These are phyloP conservation scores for Nothobranchius furzeri DNA, from an alignment of 2,113 vertebrate genomes.

Conservation along the genomic window DNA sequence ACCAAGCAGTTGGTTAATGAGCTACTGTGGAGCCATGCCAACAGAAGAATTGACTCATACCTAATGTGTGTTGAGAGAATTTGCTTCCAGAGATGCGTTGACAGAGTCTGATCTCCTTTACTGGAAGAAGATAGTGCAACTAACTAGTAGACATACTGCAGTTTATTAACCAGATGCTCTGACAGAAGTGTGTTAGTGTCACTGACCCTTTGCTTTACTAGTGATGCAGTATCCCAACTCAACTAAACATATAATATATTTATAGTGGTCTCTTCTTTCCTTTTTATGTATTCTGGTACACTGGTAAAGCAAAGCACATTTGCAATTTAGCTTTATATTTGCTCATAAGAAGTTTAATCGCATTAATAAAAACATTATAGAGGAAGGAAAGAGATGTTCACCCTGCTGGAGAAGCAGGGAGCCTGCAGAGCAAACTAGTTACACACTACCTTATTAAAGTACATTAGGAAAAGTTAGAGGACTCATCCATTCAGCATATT, in stretches of 20 bases:
- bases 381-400: background rate
- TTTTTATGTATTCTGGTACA: background rate
- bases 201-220: background rate
- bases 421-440: background rate
- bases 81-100: slow-evolving; percentile 37
- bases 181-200: slow-evolving; percentile 26
- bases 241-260: background rate
- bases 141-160: slow-evolving; percentile 13
- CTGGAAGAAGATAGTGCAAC: slow-evolving; percentile 14
- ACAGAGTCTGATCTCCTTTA: slow-evolving; percentile 21
- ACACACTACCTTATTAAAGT: background rate
- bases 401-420: background rate
- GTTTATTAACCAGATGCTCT: slow-evolving; percentile 29
- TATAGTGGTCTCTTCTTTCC: background rate
- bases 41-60: slow-evolving; percentile 55
- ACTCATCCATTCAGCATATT: slow-evolving; percentile 16
- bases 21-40: slow-evolving; percentile 61
- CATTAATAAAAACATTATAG: background rate
- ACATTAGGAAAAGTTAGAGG: background rate
- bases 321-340: background rate
- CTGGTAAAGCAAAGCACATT: slow-evolving; percentile 2
- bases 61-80: slow-evolving; percentile 43
- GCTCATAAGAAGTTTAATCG: slow-evolving; percentile 11
- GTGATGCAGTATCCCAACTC: background rate
- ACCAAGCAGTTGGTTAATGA: slow-evolving; percentile 75